Evolutionary conservation across 2,113 vertebrate genomes (phyloP).

Genomic region (Pelecanus crispus): DNA sequence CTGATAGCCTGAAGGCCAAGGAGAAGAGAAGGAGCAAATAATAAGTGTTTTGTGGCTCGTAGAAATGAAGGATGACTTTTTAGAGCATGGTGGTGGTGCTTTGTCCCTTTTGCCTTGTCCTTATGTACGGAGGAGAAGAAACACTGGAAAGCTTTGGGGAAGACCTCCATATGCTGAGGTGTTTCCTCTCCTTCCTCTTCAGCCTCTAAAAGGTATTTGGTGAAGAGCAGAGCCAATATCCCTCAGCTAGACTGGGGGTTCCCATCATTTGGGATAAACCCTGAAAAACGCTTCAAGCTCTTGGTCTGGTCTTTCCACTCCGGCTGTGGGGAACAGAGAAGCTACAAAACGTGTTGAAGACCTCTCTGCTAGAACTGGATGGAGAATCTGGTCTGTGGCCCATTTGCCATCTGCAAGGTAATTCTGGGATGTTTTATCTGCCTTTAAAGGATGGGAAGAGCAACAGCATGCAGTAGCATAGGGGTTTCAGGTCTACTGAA

Average conservation of each 20-base stretch:
- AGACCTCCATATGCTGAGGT: background rate
- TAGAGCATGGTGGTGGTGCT: background rate
- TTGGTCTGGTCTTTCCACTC: background rate
- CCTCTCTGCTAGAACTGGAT: background rate
- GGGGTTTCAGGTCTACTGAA: background rate
- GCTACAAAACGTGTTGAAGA: background rate
- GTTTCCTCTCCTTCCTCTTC: background rate
- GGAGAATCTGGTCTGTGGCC: background rate
- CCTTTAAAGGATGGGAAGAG: background rate
- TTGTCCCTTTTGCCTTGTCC: background rate
- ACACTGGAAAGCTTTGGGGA: background rate
- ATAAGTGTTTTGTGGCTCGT: background rate
- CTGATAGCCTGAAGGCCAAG: background rate
- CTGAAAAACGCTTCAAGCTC: background rate
- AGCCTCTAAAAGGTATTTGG: background rate
- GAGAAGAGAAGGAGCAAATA: background rate
- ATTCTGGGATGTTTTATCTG: background rate
- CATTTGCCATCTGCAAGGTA: background rate
- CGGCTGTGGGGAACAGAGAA: background rate
- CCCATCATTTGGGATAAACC: no score
- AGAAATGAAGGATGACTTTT: background rate
- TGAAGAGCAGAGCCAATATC: background rate
- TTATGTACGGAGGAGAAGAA: background rate
- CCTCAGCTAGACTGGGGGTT: background rate
- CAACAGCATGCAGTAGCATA: accelerated